Evolutionary conservation across 2,797 vertebrate genomes (phyloP), one percentile per base, ranked within the genome.

Genomic region (Paramormyrops hopkinsi): DNA sequence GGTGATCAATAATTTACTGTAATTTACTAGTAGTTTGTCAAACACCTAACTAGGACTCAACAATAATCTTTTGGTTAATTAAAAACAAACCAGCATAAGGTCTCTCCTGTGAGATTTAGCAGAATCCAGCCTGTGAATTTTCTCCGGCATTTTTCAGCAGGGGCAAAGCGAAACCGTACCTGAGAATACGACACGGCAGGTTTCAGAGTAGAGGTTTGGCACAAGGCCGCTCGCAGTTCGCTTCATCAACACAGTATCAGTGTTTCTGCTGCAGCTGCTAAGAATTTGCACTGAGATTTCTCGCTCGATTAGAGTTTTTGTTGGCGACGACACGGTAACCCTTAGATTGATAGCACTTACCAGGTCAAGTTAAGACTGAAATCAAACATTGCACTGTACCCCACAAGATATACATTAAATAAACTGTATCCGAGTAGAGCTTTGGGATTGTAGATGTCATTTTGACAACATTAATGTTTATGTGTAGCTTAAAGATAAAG

Each of bases 391-490:
- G 46, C 83, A 51, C n/a, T 51, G n/a, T 51, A 84, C 82, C 9
- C 8, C 22, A 25, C 19, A 46, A 86, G 50, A 86, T 29, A 48
- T 51, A 51, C 46, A 29, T 29, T 25, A 86, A 86, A 86, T 86
- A 53, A 51, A 85, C 44, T 29, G 25, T 48, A 51, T 48, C 44
- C 11, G 11, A 85, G 25, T 29, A 48, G 12, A 53, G 50, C 83
- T 51, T 51, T 50, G 83, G 83, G 83, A 86, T 86, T 53, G 37
- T 19, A 51, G 83, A 53, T 86, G 48, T 86, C 83, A 29, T 86
- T 53, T 86, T 86, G 83, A 86, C 83, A 53, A 29, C 46, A 29
- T 53, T 25, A 17, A 50, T 53, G 83, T 86, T 29, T 86, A 86
- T 29, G 12, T 14, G 12, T 29, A 86, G 22, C 46, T 51, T 53